Conservation (phyloP, 2,888 invertebrate genomes). For the Parochlus steinenii region DNA sequence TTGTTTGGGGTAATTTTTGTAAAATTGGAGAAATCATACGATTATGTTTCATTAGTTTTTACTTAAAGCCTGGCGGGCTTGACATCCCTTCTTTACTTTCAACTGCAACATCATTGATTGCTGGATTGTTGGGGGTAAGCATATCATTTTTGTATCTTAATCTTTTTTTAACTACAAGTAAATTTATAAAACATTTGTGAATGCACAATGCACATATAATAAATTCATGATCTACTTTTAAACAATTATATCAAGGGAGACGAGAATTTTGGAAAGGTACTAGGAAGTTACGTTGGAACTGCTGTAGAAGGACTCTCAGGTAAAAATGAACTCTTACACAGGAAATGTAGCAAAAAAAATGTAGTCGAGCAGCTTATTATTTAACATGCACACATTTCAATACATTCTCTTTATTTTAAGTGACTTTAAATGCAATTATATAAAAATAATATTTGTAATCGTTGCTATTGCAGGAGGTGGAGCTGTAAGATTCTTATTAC, state of each 20-base stretch:
- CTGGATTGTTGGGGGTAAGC: conserved; percentile 23
- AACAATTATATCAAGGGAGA: conserved; percentile 19
- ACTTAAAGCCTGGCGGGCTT: conserved; percentile 25
- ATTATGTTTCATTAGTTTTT: conserved; percentile 7
- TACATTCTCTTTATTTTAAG: no score
- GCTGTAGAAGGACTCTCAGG: conserved; percentile 28
- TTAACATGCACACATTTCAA: no score
- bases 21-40: background rate
- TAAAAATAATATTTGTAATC: background rate
- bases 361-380: no score
- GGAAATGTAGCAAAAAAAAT: no score
- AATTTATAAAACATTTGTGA: no score
- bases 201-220: background rate
- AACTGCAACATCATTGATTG: conserved; percentile 24
- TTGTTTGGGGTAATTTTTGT: conserved; percentile 25
- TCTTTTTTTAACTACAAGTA: background rate
- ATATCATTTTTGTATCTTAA: no score
- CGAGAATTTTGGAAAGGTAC: conserved; percentile 27
- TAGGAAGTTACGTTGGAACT: conserved; percentile 26
- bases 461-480: conserved; percentile 24
- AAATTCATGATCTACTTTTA: background rate
- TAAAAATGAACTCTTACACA: background rate
- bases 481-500: conserved; percentile 21
- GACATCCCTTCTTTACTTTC: conserved; percentile 25
- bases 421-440: background rate